Conservation (phyloP, 2,113 vertebrate genomes). For the Oxygymnocypris stewartii region DNA sequence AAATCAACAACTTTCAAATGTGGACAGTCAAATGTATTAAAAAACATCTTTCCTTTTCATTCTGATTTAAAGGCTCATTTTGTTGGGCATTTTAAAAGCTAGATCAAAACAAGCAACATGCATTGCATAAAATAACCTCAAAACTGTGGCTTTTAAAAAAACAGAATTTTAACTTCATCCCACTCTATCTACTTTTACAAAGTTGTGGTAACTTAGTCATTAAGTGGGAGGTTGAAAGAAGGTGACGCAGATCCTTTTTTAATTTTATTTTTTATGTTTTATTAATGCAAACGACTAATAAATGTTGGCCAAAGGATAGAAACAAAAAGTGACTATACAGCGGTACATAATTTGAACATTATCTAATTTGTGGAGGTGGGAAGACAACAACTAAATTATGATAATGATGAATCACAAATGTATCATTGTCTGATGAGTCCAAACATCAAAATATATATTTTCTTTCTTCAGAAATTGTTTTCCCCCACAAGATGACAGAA, state of each 20-base stretch:
- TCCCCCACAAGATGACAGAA: background rate
- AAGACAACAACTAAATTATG: no score
- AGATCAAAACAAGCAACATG: background rate
- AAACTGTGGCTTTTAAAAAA: background rate
- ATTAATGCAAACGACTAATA: background rate
- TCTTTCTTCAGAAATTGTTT: no score
- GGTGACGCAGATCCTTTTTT: background rate
- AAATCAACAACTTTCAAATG: background rate
- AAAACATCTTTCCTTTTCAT: background rate
- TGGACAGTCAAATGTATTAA: background rate
- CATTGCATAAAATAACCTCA: background rate
- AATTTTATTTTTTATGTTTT: background rate
- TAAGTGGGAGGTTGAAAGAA: background rate
- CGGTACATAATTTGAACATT: background rate
- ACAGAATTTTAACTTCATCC: background rate
- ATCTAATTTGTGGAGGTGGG: no score
- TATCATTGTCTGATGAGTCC: no score
- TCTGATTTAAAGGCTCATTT: background rate
- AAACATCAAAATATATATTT: no score
- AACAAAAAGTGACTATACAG: background rate
- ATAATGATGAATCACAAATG: no score
- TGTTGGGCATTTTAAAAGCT: background rate
- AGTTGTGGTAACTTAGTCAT: constrained; percentile 1
- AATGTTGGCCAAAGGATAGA: background rate
- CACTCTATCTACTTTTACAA: background rate